Conservation (phyloP, 2,888 invertebrate species). For the Drosophila percnosoma region DNA sequence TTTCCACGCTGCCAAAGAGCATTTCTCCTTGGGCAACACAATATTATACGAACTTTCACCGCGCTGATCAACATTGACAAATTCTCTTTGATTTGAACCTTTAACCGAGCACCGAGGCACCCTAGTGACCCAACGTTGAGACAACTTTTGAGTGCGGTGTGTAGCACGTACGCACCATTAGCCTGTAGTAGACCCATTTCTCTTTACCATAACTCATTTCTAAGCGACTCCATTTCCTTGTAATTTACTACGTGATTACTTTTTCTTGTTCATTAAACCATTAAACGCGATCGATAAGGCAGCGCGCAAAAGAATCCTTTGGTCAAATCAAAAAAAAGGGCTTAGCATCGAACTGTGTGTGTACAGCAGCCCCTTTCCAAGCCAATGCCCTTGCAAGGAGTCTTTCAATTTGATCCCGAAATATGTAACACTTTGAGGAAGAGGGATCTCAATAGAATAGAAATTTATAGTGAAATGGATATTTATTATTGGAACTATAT, state of each 20-base stretch:
- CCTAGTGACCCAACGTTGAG: conserved; percentile 54
- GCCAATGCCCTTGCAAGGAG: not conserved
- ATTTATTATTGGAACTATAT: not conserved
- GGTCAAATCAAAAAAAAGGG: conserved; percentile 37
- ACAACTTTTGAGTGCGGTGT: conserved; percentile 52
- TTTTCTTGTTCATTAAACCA: conserved; percentile 80
- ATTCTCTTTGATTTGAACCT: conserved; percentile 64
- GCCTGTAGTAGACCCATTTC: conserved; percentile 32
- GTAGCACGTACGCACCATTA: conserved; percentile 72
- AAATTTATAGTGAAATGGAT: not conserved
- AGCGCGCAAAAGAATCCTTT: conserved; percentile 39
- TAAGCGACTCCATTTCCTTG: conserved; percentile 75
- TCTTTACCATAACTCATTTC: conserved; percentile 69
- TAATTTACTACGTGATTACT: conserved; percentile 82
- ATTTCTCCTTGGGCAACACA: not conserved
- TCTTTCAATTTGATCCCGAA: not conserved
- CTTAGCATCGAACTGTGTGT: conserved; percentile 56
- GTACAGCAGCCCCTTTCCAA: conserved; percentile 67
- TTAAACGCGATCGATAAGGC: conserved; percentile 75
- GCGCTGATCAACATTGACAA: conserved; percentile 56
- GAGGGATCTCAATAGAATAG: too few relatives aligned
- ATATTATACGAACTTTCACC: conserved; percentile 68
- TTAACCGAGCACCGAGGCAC: conserved; percentile 42
- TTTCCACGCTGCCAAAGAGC: conserved; percentile 48
- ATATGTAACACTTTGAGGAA: not conserved